A percentile compares a stretch with the other conserved stretches of the same genome.
These are phyloP conservation scores for Papilio xuthus DNA, from an alignment of 1,140 invertebrate genomes.

Conservation along the genomic window DNA sequence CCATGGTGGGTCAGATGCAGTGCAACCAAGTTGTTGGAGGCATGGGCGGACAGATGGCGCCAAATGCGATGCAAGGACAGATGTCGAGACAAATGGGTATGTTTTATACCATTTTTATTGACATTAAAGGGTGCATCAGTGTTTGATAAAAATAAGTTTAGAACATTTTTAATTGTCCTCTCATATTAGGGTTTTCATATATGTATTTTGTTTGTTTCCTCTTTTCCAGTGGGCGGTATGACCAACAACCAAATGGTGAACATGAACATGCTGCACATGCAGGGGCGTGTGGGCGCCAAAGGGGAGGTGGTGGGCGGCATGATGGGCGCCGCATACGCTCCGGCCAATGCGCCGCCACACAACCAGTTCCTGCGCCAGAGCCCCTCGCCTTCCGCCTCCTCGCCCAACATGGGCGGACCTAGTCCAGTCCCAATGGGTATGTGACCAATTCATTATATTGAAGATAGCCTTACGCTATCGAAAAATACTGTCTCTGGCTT, in stretches of 20 bases:
- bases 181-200: neutral
- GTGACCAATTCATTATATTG: constrained; percentile 22
- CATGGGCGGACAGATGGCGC: constrained; percentile 70
- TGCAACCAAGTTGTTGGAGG: constrained; percentile 69
- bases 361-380: constrained; percentile 87
- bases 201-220: neutral
- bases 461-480: no score
- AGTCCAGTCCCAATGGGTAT: constrained; percentile 77
- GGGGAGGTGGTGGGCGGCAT: constrained; percentile 59
- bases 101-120: constrained; percentile 43
- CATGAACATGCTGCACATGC: constrained; percentile 83
- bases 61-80: constrained; percentile 71
- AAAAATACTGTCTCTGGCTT: no score
- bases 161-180: neutral
- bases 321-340: constrained; percentile 66
- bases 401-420: constrained; percentile 84
- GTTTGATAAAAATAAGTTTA: constrained; percentile 6
- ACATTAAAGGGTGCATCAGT: no score
- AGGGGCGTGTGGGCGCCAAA: constrained; percentile 77
- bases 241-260: constrained; percentile 80
- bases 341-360: constrained; percentile 83
- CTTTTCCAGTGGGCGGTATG: constrained; percentile 69
- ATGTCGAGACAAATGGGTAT: constrained; percentile 74
- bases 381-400: constrained; percentile 87
- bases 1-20: constrained; percentile 71